phyloP scores from a whole-genome alignment of 2,113 vertebrate species.

The Zosterops pallidus region DNA sequence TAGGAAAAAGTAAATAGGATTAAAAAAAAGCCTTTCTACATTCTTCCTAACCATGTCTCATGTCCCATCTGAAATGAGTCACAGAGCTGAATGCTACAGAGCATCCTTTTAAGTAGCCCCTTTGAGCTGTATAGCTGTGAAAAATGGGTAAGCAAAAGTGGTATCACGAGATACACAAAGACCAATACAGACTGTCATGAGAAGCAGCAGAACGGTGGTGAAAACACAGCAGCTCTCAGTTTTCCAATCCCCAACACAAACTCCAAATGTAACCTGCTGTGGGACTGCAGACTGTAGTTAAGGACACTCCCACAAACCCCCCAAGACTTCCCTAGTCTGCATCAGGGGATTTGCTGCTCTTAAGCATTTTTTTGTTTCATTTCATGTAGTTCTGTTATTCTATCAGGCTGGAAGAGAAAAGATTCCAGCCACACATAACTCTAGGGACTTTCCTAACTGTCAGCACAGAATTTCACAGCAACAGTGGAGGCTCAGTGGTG shows the following conservation, averaged over 20 bases:
- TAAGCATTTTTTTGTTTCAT: neutral
- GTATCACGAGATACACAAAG: neutral
- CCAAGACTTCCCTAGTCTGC: neutral
- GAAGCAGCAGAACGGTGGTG: neutral
- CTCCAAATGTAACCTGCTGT: neutral
- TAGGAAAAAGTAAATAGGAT: neutral
- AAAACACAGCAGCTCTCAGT: accelerated
- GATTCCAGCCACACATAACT: neutral
- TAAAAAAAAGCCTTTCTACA: neutral
- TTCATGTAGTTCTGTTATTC: neutral
- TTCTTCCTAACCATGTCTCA: neutral
- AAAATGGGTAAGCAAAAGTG: neutral
- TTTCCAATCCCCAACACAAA: neutral
- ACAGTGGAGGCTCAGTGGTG: neutral
- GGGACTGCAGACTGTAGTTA: neutral
- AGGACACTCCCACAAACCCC: neutral
- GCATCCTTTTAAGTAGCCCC: neutral
- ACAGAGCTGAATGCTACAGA: neutral
- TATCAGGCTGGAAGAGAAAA: neutral
- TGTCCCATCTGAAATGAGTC: neutral
- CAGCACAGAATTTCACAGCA: neutral
- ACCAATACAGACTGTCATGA: neutral
- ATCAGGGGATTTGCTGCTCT: neutral
- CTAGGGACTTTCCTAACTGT: neutral
- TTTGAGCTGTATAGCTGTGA: neutral